Base-by-base conservation (phyloP, 1,140 invertebrate species). In the Aleiodes sp. region DNA sequence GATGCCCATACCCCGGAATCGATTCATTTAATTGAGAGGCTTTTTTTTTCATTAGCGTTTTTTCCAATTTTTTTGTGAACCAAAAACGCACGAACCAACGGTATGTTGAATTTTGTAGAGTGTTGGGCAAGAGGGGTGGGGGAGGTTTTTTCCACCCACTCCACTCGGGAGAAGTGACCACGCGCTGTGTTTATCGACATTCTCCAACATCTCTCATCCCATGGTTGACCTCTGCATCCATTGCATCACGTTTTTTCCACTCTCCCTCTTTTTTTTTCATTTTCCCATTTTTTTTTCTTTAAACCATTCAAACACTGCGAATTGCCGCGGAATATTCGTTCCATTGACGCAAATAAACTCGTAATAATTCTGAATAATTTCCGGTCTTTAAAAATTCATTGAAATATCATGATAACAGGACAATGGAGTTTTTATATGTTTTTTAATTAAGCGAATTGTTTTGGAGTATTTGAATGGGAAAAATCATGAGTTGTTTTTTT, bases 21-120 rank as follows among this genome's bases (percentile, higher is more conserved):
- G 78, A 80, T 80, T 79, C 76, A 73, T 75, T 79, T 80, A 80
- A 80, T 80, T 80, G 78, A 80, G 78, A 79, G 78, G 71, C 73
- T 63, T 39, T 59, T 63, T 71, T 63, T 63, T 66, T 26, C 41
- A 52, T 57, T 43, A n/a, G n/a, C n/a, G n/a, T 61, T 26, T 28
- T 52, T 33, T 16, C 56, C 24, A 21, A 43, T 57, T 71, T 41
- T 57, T 59, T 70, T 37, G 68, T 68, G 65, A 63, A 69, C 37
- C 59, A 63, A 70, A 70, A 70, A 73, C 72, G 69, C 76, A 76
- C 75, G 73, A 71, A 71, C 70, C 73, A 65, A 56, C 68, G 75
- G 78, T 78, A 80, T 80, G 73, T 75, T 73, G 76, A 70, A 76
- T 78, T 75, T 77, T 70, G 69, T 73, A 75, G 71, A n/a, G n/a